Percentiles rank a stretch among this genome's conserved stretches.
Evolutionary conservation across 1,140 invertebrate species (phyloP).

Genomic region (Lordiphosa mommai): DNA sequence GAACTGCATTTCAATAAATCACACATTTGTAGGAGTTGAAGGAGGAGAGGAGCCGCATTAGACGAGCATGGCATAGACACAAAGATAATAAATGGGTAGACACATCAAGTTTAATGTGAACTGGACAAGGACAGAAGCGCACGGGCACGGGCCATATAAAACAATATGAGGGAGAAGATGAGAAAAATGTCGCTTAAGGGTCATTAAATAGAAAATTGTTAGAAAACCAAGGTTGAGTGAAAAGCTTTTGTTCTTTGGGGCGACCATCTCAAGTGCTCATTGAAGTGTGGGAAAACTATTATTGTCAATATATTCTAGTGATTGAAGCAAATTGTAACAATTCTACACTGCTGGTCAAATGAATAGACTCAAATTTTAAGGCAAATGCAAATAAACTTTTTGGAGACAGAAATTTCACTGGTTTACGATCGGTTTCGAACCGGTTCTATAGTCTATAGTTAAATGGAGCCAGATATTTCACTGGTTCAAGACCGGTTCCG

Average conservation of each 20-base stretch:
- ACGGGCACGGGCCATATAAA: too few species aligned
- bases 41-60: background rate
- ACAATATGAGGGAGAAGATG: background rate
- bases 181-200: conserved; percentile 13
- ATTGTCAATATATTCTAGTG: too few species aligned
- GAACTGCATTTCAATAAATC: conserved; percentile 18
- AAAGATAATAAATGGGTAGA: conserved; percentile 41
- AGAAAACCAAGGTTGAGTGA: conserved; percentile 12
- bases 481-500: too few species aligned
- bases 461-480: too few species aligned
- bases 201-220: conserved; percentile 16
- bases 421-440: too few species aligned
- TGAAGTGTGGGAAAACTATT: too few species aligned
- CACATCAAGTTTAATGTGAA: conserved; percentile 49
- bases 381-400: too few species aligned
- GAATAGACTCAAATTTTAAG: too few species aligned
- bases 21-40: conserved; percentile 1
- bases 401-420: too few species aligned
- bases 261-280: background rate
- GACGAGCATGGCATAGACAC: background rate
- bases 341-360: too few species aligned
- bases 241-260: conserved; percentile 16
- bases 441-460: too few species aligned
- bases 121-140: conserved; percentile 28
- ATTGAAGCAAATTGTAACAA: too few species aligned